Base-by-base conservation (phyloP, 2,888 invertebrate genomes). In the Nomada fabriciana region DNA sequence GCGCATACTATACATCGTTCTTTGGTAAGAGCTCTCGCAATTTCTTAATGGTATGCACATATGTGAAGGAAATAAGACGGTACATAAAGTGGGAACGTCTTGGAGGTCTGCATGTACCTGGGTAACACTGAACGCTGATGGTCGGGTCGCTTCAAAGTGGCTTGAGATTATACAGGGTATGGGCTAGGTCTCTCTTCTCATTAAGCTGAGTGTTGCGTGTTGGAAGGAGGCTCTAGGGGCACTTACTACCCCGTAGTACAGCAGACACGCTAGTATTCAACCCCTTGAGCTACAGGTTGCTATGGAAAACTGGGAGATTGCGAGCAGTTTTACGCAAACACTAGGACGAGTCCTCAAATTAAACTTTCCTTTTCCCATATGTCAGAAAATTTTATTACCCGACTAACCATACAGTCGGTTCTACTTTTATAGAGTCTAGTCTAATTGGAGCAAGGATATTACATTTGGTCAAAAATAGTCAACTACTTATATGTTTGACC, bases 131-230 rank as follows among this genome's bases (percentile, higher is more conserved):
- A 88, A 84, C 81, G 63, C 80, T 82, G 83, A 87, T 83, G 74
- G 83, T 82, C 79, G 85, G 86, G 76, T 87, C 86, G 87, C 86
- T 88, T 82, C 88, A 80, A 87, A 88, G 88, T 87, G 82, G 88
- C 86, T 88, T 59, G 88, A 88, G 88, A 86, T 88, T 88, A 88
- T 85, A 81, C 78, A 69, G 77, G 76, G 82, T 81, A 76, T 72
- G 80, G 78, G 82, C 70, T 86, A 87, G 89, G 89, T 91, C 91
- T 91, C 91, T 92, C 91, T 91, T 91, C 93, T 93, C 93, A 93
- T 93, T 93, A 93, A 92, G 91, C 90, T 92, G 91, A 93, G 93
- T 93, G 93, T 93, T 92, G 93, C 91, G 92, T 91, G 92, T 89
- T 91, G 91, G 89, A 89, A 90, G 90, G 90, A 91, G 90, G 89